Base-by-base conservation (phyloP, 2,113 vertebrate genomes). In the Pica pica region DNA sequence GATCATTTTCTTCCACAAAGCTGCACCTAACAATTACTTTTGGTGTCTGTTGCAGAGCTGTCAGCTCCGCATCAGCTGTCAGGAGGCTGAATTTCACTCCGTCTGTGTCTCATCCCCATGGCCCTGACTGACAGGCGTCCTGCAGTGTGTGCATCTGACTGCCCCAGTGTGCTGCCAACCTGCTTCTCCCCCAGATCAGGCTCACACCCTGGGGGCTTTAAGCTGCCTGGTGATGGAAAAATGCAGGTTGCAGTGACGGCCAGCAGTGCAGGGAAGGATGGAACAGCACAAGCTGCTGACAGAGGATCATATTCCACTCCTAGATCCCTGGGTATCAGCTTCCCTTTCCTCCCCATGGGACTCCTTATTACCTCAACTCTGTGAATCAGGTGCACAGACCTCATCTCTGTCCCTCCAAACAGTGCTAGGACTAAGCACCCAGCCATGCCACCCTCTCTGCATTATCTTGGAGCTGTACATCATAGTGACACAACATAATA, bases 11-110 rank as follows among this genome's bases (percentile, higher is more conserved):
- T 93, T 90, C 86, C 84, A 75, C 81, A 89, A 83, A 95, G 82
- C 75, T 94, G 83, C 92, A 96, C 74, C 81, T 89, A 84, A 64
- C 95, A 95, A 96, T 93, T 95, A 89, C 87, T 94, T 92, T 83
- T 75, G 56, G 90, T 96, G 86, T 87, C 83, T 90, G 60, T 73
- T 60, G 76, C 77, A 41, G 82, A 91, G 78, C 89, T 96, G 95
- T 95, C 96, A 97, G 93, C 82, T 71, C 70, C 0, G 0, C 69
- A 84, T 96, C 91, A 93, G 74, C 91, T 95, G 88, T 95, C 94
- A 95, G 81, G 68, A 92, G 84, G 69, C 56, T 97, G 76, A 95
- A 89, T 94, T 95, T 91, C 74, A 16, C 74, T 94, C 87, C 13
- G 31, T 84, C 83, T 83, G 93, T 83, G 91, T 89, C 68, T 94